Conservation (phyloP, 2,888 invertebrate genomes). For the Bhutanitis thaidina region DNA sequence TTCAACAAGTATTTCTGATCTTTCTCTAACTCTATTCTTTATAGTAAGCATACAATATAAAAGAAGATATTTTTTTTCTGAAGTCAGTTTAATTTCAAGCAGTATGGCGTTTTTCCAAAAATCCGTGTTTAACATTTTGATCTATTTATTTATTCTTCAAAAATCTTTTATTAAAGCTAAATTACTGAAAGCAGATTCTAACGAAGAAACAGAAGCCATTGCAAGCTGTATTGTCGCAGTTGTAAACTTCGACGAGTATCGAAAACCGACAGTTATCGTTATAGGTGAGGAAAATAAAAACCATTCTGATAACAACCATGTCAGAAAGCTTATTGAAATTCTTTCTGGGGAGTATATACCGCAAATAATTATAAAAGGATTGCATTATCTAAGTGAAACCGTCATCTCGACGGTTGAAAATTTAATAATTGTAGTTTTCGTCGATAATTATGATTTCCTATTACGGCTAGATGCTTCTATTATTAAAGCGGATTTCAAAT, state of each 20-base stretch:
- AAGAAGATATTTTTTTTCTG: no score
- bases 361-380: constrained; percentile 2
- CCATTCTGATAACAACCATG: background rate
- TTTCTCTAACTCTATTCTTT: background rate
- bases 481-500: constrained; percentile 29
- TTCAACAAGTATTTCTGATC: background rate
- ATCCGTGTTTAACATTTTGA: background rate
- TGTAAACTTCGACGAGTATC: background rate
- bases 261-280: constrained; percentile 5
- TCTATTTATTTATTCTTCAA: background rate
- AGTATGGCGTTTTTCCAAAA: constrained; percentile 1
- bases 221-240: constrained; percentile 2
- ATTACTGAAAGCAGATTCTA: background rate
- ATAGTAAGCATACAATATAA: no score
- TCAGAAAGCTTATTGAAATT: background rate
- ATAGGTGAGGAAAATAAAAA: background rate
- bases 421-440: constrained; percentile 30
- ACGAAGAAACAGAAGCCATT: background rate
- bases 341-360: background rate
- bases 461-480: constrained; percentile 24
- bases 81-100: background rate
- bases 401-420: constrained; percentile 7
- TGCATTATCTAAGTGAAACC: background rate
- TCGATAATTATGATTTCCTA: constrained; percentile 30
- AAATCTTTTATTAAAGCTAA: background rate